phyloP scores from a whole-genome alignment of 2,888 invertebrate genomes.

The Caenorhabditis sp. region DNA sequence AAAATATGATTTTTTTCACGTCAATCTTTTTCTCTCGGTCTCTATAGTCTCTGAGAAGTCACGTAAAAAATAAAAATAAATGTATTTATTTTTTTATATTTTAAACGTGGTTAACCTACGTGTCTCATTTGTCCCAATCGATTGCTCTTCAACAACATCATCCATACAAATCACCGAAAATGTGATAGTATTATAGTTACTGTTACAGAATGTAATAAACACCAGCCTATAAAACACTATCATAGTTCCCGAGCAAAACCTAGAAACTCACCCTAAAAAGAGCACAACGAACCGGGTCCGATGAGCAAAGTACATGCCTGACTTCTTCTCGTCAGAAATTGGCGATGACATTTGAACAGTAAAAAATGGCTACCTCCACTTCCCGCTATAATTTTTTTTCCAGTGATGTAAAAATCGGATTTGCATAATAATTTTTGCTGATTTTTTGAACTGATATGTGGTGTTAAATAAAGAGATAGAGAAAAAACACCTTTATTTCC shows the following conservation, averaged over 20 bases:
- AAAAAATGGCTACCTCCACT: background rate
- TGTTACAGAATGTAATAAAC: constrained; percentile 34
- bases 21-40: background rate
- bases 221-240: constrained; percentile 15
- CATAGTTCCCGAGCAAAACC: background rate
- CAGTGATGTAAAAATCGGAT: background rate
- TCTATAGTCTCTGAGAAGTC: background rate
- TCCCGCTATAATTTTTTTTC: background rate
- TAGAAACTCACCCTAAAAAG: constrained; percentile 17
- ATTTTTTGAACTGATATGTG: background rate
- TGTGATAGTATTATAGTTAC: constrained; percentile 37
- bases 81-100: background rate
- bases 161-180: constrained; percentile 53
- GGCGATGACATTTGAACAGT: background rate
- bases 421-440: background rate
- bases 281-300: constrained; percentile 26
- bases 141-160: constrained; percentile 33
- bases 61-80: background rate
- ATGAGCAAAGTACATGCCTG: constrained; percentile 8
- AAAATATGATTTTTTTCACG: too few species aligned
- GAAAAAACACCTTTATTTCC: background rate
- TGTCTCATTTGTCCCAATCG: constrained; percentile 8
- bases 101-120: constrained; percentile 8
- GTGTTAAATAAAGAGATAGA: background rate
- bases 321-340: background rate